Percentiles rank a stretch among this genome's conserved stretches.
Evolutionary conservation across 2,113 vertebrate genomes (phyloP).

Genomic region (Pedetes capensis): DNA sequence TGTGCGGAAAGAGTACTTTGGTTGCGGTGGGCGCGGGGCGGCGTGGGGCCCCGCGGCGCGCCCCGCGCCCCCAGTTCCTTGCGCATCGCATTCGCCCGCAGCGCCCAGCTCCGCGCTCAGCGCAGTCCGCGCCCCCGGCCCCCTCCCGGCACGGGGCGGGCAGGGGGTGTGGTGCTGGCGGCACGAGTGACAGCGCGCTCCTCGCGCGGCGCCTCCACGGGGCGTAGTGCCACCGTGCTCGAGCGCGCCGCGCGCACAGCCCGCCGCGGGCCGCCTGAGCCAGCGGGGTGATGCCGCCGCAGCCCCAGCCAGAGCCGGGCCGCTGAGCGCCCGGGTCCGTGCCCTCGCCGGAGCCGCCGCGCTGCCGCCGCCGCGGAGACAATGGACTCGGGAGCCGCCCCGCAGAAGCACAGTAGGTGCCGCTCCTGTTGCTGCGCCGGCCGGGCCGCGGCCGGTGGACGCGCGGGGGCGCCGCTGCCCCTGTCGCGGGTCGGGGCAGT

Average conservation of each 20-base stretch:
- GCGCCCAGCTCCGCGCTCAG: background rate
- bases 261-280: slow-evolving; percentile 20
- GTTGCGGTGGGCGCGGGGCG: background rate
- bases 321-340: background rate
- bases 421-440: slow-evolving; percentile 47
- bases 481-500: background rate
- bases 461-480: slow-evolving; percentile 64
- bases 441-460: slow-evolving; percentile 10
- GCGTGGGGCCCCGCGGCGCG: background rate
- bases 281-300: background rate
- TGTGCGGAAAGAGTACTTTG: slow-evolving; percentile 27
- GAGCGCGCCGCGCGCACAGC: slow-evolving; percentile 50
- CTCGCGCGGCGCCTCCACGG: slow-evolving; percentile 64
- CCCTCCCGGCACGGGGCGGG: slow-evolving; percentile 64
- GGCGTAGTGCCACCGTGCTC: slow-evolving; percentile 66
- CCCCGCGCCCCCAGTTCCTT: background rate
- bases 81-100: background rate
- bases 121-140: background rate
- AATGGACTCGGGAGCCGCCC: slow-evolving; percentile 86
- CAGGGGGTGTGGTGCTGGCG: slow-evolving; percentile 75
- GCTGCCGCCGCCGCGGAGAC: slow-evolving; percentile 68
- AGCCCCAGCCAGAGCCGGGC: background rate
- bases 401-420: slow-evolving; percentile 87
- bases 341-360: background rate
- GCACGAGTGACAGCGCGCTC: slow-evolving; percentile 72